phyloP scores from a whole-genome alignment of 2,797 vertebrate genomes.

The Mastacembelus armatus region DNA sequence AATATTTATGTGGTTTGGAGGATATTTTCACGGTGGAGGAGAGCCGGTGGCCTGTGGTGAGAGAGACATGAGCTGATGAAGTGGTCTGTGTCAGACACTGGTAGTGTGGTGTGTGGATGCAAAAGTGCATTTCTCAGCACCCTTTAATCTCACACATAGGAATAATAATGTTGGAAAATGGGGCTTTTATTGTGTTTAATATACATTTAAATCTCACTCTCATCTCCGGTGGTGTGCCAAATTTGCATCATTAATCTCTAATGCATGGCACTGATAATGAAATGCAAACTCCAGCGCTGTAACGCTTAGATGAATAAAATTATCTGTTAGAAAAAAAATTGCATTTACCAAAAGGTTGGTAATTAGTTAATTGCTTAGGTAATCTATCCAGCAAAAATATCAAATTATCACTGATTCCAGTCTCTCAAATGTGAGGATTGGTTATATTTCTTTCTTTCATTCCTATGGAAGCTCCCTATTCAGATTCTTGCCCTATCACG shows the following conservation, averaged over 20 bases:
- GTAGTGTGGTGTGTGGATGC: slow-evolving; percentile 38
- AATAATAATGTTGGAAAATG: slow-evolving; percentile 41
- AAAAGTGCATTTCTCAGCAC: slow-evolving; percentile 29
- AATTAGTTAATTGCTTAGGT: background rate
- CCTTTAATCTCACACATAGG: slow-evolving; percentile 25
- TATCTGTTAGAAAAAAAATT: background rate
- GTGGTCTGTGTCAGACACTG: slow-evolving; percentile 63
- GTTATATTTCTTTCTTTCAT: background rate
- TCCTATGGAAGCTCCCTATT: too few relatives aligned
- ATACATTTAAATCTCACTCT: slow-evolving; percentile 40
- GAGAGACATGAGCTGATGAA: slow-evolving; percentile 74
- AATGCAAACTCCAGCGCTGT: background rate
- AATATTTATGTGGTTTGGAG: slow-evolving; percentile 80
- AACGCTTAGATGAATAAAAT: background rate
- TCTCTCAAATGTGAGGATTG: background rate
- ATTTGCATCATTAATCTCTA: slow-evolving; percentile 41
- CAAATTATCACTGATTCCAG: background rate
- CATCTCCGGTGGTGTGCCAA: slow-evolving; percentile 13
- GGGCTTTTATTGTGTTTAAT: slow-evolving; percentile 29
- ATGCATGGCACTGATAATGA: slow-evolving; percentile 3
- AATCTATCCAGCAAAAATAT: slow-evolving; percentile 1
- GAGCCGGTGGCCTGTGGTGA: slow-evolving; percentile 61
- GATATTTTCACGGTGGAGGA: slow-evolving; percentile 61
- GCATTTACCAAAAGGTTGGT: background rate
- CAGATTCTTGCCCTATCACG: too few relatives aligned